Evolutionary conservation across 2,888 invertebrate species (phyloP).

Genomic region (Tiphia femorata): DNA sequence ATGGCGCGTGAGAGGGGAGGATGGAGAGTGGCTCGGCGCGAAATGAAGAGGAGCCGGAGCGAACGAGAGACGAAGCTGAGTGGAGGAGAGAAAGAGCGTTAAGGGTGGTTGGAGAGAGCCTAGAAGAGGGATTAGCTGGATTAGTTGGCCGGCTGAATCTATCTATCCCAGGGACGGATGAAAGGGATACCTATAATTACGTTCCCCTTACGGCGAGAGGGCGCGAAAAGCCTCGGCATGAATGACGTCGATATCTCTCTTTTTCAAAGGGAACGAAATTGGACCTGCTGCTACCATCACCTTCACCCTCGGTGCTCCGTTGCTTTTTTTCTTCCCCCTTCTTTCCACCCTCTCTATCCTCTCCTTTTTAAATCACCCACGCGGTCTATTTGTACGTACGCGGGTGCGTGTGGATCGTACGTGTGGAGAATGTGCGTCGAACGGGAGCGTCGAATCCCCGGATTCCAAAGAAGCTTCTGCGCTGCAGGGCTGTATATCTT

Average conservation of each 20-base stretch:
- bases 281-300: conserved; percentile 32
- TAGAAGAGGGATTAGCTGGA: conserved; percentile 47
- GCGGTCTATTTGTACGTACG: background rate
- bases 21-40: conserved; percentile 29
- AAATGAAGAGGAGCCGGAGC: background rate
- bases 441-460: background rate
- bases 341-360: background rate
- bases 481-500: conserved; percentile 6
- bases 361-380: conserved; percentile 8
- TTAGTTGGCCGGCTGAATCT: conserved; percentile 41
- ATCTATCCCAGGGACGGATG: conserved; percentile 42
- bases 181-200: conserved; percentile 55
- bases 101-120: conserved; percentile 37
- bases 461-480: background rate
- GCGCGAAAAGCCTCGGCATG: conserved; percentile 48
- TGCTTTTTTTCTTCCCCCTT: conserved; percentile 7
- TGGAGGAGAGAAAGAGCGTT: background rate
- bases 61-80: conserved; percentile 22
- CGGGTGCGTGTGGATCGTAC: background rate
- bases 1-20: conserved; percentile 11
- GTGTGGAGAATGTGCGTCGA: background rate
- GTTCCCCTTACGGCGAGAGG: conserved; percentile 46
- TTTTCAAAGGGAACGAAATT: conserved; percentile 50
- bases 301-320: conserved; percentile 19
- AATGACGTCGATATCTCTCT: conserved; percentile 53